Conservation (phyloP, 2,113 vertebrate species). For the Psittacara wagleri region DNA sequence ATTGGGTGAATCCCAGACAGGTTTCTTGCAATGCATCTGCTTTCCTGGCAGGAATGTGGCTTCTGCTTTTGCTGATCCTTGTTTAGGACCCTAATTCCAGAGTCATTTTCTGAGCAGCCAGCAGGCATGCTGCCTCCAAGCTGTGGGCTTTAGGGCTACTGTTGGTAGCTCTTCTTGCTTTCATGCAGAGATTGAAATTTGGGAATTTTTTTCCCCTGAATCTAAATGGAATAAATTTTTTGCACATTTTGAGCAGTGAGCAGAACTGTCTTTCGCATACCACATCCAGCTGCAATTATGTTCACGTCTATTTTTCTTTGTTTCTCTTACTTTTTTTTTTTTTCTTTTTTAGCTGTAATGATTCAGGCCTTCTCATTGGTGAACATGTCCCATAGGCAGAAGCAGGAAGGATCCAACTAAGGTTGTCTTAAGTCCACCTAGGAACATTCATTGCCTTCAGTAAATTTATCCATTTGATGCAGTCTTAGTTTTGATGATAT, state of each 20-base stretch:
- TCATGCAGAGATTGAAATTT: not conserved
- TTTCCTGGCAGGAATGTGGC: not conserved
- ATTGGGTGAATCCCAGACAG: not conserved
- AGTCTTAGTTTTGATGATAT: not conserved
- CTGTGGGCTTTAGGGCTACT: not conserved
- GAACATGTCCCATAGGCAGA: not conserved
- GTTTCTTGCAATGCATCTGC: not conserved
- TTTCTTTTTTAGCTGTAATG: not conserved
- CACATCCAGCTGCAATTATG: not conserved
- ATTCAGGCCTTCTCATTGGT: not conserved
- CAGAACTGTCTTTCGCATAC: not conserved
- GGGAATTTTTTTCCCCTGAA: not conserved
- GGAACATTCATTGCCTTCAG: not conserved
- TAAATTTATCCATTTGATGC: slow-evolving; percentile 19
- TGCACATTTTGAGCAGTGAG: not conserved
- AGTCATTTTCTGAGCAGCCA: not conserved
- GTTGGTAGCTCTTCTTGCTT: not conserved
- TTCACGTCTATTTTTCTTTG: not conserved
- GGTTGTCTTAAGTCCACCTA: not conserved
- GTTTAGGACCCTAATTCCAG: not conserved
- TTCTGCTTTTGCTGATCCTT: not conserved
- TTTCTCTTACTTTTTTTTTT: not conserved
- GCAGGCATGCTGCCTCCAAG: not conserved
- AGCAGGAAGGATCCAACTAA: not conserved
- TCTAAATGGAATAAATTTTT: not conserved